phyloP scores from a whole-genome alignment of 2,797 vertebrate species.

The Acanthopagrus latus region DNA sequence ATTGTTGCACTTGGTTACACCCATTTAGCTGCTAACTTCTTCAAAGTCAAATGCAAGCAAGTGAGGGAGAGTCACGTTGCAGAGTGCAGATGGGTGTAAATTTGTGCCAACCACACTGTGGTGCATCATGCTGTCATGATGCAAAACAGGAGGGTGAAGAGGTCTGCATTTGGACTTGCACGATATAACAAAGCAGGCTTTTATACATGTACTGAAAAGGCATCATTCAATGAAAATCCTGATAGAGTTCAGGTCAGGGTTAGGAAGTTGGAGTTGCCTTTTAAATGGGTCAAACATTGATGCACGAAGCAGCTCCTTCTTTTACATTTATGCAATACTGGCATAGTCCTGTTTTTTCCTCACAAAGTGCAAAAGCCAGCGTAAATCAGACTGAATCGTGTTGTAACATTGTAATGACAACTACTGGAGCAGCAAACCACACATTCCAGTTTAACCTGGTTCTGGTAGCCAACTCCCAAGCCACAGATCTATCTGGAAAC shows the following conservation, averaged over 20 bases:
- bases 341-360: slow-evolving; percentile 14
- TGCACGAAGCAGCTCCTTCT: slow-evolving; percentile 44
- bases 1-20: neutral
- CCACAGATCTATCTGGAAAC: slow-evolving; percentile 25
- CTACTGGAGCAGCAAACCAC: slow-evolving; percentile 23
- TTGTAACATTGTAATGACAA: slow-evolving; percentile 1
- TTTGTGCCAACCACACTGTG: slow-evolving; percentile 42
- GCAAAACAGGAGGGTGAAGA: slow-evolving; percentile 40
- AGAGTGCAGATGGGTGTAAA: slow-evolving; percentile 41
- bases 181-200: slow-evolving; percentile 59
- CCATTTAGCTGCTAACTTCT: slow-evolving; percentile 1
- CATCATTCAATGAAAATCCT: slow-evolving; percentile 52
- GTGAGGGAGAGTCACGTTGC: slow-evolving; percentile 49
- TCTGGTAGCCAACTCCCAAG: slow-evolving; percentile 17
- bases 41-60: neutral
- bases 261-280: slow-evolving; percentile 52
- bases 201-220: slow-evolving; percentile 57
- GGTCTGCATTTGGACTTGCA: slow-evolving; percentile 54
- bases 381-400: slow-evolving; percentile 8
- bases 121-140: slow-evolving; percentile 50
- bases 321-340: slow-evolving; percentile 22
- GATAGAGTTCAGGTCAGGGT: slow-evolving; percentile 65
- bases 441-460: slow-evolving; percentile 45
- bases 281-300: slow-evolving; percentile 57
- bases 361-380: neutral